Conservation (phyloP, 2,888 invertebrate genomes). For the Macroteleia sp. region DNA sequence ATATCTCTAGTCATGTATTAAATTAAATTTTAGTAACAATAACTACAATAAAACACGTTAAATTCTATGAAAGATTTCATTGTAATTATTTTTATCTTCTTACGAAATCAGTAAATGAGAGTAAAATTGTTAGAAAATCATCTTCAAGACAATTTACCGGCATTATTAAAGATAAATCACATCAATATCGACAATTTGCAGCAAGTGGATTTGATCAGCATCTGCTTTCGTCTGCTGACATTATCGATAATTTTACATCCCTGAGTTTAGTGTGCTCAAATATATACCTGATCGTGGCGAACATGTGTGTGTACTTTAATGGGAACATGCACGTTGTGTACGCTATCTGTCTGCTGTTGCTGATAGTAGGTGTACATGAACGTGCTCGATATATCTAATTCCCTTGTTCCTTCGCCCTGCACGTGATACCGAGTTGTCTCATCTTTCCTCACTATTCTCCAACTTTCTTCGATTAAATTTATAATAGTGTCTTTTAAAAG, state of each 20-base stretch:
- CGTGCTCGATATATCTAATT: conserved; percentile 53
- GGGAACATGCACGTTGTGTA: conserved; percentile 61
- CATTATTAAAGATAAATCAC: conserved; percentile 33
- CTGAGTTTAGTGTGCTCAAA: conserved; percentile 29
- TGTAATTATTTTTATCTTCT: too few relatives aligned
- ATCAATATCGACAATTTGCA: conserved; percentile 37
- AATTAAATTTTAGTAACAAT: too few relatives aligned
- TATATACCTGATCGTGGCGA: conserved; percentile 14
- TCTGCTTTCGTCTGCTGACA: conserved; percentile 43
- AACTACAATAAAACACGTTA: too few relatives aligned
- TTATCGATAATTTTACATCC: conserved; percentile 56
- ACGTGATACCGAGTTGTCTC: conserved; percentile 38
- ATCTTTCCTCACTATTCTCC: too few relatives aligned
- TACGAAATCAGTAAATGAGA: too few relatives aligned
- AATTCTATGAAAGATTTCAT: too few relatives aligned
- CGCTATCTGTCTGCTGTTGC: conserved; percentile 54
- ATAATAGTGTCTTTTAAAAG: too few relatives aligned
- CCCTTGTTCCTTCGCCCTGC: conserved; percentile 45
- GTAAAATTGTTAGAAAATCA: too few relatives aligned
- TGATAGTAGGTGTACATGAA: conserved; percentile 57
- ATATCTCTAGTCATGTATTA: too few relatives aligned
- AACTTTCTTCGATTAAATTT: too few relatives aligned
- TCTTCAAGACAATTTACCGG: conserved; percentile 10
- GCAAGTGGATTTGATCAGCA: conserved; percentile 29
- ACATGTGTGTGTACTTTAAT: conserved; percentile 58